Evolutionary conservation across 64 coral and sea anemone genomes (phyloP).

Genomic region (Montipora efflorescens): DNA sequence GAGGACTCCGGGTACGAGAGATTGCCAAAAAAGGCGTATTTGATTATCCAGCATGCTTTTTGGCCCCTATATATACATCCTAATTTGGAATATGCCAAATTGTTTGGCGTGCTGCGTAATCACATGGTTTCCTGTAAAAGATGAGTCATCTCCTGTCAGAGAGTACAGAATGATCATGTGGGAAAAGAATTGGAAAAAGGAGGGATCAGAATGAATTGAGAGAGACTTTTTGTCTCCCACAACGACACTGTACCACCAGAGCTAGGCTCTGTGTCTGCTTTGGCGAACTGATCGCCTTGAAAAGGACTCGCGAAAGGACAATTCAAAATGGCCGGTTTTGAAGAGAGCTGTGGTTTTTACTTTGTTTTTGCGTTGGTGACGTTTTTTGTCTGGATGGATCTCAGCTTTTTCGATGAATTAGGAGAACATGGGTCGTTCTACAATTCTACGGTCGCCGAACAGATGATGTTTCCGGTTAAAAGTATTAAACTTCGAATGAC

Average conservation of each 20-base stretch:
- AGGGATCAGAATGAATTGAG: neutral
- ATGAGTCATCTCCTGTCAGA: too few species aligned
- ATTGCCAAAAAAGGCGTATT: too few species aligned
- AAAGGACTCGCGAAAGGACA: conserved; percentile 2
- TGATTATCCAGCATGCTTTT: too few species aligned
- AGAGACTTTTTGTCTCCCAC: neutral
- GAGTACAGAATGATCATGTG: too few species aligned
- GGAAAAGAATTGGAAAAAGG: neutral
- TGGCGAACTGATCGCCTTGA: neutral
- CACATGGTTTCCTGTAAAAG: too few species aligned
- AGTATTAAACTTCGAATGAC: conserved; percentile 87
- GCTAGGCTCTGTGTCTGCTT: neutral
- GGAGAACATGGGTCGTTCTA: conserved; percentile 78
- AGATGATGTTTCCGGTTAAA: conserved; percentile 92
- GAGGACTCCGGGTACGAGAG: too few species aligned
- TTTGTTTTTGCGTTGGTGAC: conserved; percentile 86
- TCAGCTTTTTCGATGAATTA: conserved; percentile 91
- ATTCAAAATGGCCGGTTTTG: conserved; percentile 69
- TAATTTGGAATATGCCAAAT: too few species aligned
- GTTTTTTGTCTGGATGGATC: conserved; percentile 91
- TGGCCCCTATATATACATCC: too few species aligned
- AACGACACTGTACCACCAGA: conserved; percentile 15
- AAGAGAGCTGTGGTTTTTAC: conserved; percentile 91
- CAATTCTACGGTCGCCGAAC: conserved; percentile 48
- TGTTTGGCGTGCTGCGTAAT: too few species aligned